Evolutionary conservation across 2,888 invertebrate species (phyloP).

Genomic region (Cosmopolites sordidus): DNA sequence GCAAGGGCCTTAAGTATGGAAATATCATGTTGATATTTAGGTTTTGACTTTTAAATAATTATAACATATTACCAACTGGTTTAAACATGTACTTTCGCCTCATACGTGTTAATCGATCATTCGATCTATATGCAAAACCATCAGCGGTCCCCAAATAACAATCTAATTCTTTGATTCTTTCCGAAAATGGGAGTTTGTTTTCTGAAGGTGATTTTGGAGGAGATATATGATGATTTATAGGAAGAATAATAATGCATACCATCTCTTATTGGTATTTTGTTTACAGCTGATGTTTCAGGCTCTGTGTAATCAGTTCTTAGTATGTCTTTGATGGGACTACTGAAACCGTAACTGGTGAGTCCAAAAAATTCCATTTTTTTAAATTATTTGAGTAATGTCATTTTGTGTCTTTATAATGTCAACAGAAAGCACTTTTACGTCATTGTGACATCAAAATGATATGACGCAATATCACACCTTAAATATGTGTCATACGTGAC

Average conservation of each 20-base stretch:
- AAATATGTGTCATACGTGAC: no score
- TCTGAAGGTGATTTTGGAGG: slow-evolving; percentile 17
- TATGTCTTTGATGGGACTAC: slow-evolving; percentile 51
- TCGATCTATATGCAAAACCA: slow-evolving; percentile 55
- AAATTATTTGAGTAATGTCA: no score
- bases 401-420: no score
- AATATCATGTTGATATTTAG: not conserved
- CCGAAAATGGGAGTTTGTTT: slow-evolving; percentile 43
- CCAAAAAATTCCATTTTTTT: slow-evolving; percentile 57
- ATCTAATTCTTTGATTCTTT: slow-evolving; percentile 50
- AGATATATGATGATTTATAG: not conserved
- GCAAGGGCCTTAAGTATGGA: slow-evolving; percentile 43
- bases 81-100: slow-evolving; percentile 53
- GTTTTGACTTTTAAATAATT: no score
- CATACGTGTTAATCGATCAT: slow-evolving; percentile 50
- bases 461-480: no score
- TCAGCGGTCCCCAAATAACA: slow-evolving; percentile 53
- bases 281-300: slow-evolving; percentile 42
- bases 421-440: no score
- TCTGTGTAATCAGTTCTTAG: slow-evolving; percentile 50
- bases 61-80: slow-evolving; percentile 45
- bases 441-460: no score
- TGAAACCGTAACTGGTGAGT: slow-evolving; percentile 50
- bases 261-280: slow-evolving; percentile 22
- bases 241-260: not conserved